phyloP scores from a whole-genome alignment of 2,113 vertebrate genomes.

The Protomyctophum bolini region DNA sequence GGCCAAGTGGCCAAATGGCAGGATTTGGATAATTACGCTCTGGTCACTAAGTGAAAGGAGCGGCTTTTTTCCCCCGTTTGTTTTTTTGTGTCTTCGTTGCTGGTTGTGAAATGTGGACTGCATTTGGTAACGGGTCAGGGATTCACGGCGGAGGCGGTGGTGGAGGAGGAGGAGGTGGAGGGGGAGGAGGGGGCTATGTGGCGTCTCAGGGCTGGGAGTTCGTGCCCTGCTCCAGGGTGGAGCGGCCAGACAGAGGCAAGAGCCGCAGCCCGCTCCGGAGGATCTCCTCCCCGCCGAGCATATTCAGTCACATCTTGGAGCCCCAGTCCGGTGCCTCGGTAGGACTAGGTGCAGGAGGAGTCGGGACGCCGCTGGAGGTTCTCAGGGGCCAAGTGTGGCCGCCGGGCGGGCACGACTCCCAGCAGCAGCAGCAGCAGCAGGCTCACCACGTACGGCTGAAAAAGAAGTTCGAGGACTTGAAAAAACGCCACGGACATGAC shows the following conservation, averaged over 20 bases:
- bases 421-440: slow-evolving; percentile 14
- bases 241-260: slow-evolving; percentile 52
- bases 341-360: slow-evolving; percentile 32
- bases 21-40: slow-evolving; percentile 62
- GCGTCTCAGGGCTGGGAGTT: slow-evolving; percentile 73
- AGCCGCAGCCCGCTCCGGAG: slow-evolving; percentile 66
- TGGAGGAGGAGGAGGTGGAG: slow-evolving; percentile 48
- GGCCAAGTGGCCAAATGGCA: slow-evolving; percentile 57
- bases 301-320: slow-evolving; percentile 66
- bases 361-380: slow-evolving; percentile 47
- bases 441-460: slow-evolving; percentile 67
- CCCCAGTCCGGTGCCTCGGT: slow-evolving; percentile 35
- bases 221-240: slow-evolving; percentile 61
- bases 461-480: slow-evolving; percentile 75
- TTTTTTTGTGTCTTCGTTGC: slow-evolving; percentile 25
- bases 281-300: slow-evolving; percentile 71
- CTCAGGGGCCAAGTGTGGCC: slow-evolving; percentile 61
- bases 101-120: slow-evolving; percentile 66
- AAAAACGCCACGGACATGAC: slow-evolving; percentile 72
- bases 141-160: slow-evolving; percentile 61
- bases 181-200: slow-evolving; percentile 58
- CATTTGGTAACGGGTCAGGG: slow-evolving; percentile 71
- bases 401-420: slow-evolving; percentile 44
- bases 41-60: slow-evolving; percentile 20
- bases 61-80: slow-evolving; percentile 2